phyloP scores from a whole-genome alignment of 2,113 vertebrate species.

The Procavia capensis region DNA sequence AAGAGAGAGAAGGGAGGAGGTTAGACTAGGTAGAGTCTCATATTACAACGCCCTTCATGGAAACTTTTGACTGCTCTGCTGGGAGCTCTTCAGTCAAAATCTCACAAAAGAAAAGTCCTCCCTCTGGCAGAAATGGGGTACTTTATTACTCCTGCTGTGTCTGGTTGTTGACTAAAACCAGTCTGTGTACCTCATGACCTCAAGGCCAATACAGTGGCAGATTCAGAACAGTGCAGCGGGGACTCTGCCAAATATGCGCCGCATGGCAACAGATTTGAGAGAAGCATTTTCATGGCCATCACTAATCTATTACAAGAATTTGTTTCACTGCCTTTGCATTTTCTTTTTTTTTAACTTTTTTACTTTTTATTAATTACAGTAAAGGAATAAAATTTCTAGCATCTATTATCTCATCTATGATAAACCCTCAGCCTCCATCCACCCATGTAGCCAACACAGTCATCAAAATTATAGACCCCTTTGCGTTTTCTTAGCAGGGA shows the following conservation, averaged over 20 bases:
- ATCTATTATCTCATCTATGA: too few species aligned
- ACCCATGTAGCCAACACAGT: too few species aligned
- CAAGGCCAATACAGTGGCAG: background rate
- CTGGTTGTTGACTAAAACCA: background rate
- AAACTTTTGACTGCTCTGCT: background rate
- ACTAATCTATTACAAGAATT: slow-evolving; percentile 65
- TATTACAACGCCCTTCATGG: background rate
- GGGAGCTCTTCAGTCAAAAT: background rate
- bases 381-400: too few species aligned
- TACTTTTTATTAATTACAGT: too few species aligned
- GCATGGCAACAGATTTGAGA: background rate
- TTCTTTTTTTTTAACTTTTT: too few species aligned
- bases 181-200: background rate
- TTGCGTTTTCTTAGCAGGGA: slow-evolving; percentile 64
- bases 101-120: background rate
- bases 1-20: background rate
- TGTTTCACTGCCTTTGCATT: slow-evolving; percentile 77
- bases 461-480: too few species aligned
- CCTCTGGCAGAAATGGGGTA: background rate
- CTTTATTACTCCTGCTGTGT: too few species aligned
- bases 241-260: background rate
- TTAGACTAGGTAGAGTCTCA: background rate
- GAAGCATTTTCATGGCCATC: background rate
- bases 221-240: background rate
- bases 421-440: too few species aligned